Percentiles rank a stretch among this genome's conserved stretches.
Conservation (phyloP, 2,797 vertebrate genomes). For the Anniella stebbinsi region DNA sequence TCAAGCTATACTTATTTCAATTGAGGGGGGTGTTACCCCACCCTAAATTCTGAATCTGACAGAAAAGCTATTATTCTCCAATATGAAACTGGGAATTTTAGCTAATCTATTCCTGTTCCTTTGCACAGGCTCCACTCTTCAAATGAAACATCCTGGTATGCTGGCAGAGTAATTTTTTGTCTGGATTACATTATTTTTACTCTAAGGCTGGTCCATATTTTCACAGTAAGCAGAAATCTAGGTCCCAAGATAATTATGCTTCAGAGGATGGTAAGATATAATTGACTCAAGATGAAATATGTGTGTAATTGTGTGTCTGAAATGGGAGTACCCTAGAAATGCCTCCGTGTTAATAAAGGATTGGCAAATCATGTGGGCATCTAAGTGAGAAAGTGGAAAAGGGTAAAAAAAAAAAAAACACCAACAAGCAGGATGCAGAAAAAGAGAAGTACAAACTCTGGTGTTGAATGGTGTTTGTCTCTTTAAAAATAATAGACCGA, state of each 20-base stretch:
- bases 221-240: constrained; percentile 84
- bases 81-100: constrained; percentile 31
- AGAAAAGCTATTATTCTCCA: background rate
- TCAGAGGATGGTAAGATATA: constrained; percentile 83
- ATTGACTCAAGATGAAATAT: background rate
- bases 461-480: too few relatives aligned
- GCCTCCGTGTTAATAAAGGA: background rate
- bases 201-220: constrained; percentile 84
- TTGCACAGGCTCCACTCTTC: constrained; percentile 76
- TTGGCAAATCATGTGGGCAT: background rate
- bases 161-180: constrained; percentile 84
- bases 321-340: background rate
- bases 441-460: too few relatives aligned
- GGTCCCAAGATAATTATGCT: constrained; percentile 87
- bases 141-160: constrained; percentile 80
- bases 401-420: too few relatives aligned
- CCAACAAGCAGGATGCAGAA: too few relatives aligned
- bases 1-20: background rate
- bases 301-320: background rate
- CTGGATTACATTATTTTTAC: constrained; percentile 87
- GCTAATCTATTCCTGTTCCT: constrained; percentile 4
- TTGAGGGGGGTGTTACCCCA: background rate
- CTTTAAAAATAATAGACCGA: too few relatives aligned
- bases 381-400: too few relatives aligned
- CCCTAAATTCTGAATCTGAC: background rate